A percentile compares a stretch with the other conserved stretches of the same genome.
Conservation (phyloP, 2,797 vertebrate species). For the Sebastes itinus region DNA sequence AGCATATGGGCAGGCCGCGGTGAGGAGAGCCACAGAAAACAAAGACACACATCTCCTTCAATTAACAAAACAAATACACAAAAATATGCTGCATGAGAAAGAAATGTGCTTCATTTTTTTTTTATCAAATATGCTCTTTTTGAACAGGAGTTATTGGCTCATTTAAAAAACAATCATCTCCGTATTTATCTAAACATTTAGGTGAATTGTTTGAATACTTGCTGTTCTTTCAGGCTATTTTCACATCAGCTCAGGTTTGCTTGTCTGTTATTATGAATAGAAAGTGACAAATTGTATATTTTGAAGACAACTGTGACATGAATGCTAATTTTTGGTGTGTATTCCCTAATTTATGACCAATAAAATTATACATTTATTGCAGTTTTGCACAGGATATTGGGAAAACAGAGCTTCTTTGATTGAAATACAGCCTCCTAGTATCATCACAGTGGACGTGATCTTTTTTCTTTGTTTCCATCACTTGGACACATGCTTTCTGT, state of each 20-base stretch:
- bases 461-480: not conserved
- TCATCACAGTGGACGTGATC: not conserved
- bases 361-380: not conserved
- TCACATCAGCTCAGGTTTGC: not conserved
- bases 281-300: not conserved
- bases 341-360: not conserved
- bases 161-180: not conserved
- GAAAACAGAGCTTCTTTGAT: not conserved
- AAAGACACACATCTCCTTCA: slow-evolving; percentile 64
- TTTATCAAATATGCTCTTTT: not conserved
- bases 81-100: slow-evolving; percentile 6
- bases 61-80: slow-evolving; percentile 64
- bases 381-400: not conserved
- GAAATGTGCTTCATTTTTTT: not conserved
- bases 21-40: slow-evolving; percentile 57
- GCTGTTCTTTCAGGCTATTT: not conserved
- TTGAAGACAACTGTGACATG: not conserved
- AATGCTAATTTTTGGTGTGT: not conserved
- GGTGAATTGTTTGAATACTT: not conserved
- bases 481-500: not conserved
- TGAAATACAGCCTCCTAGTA: not conserved
- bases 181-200: not conserved
- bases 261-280: not conserved
- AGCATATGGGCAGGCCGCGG: slow-evolving; percentile 69
- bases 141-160: not conserved